Conservation (phyloP, 1,140 invertebrate genomes). For the Drosophila carrolli region DNA sequence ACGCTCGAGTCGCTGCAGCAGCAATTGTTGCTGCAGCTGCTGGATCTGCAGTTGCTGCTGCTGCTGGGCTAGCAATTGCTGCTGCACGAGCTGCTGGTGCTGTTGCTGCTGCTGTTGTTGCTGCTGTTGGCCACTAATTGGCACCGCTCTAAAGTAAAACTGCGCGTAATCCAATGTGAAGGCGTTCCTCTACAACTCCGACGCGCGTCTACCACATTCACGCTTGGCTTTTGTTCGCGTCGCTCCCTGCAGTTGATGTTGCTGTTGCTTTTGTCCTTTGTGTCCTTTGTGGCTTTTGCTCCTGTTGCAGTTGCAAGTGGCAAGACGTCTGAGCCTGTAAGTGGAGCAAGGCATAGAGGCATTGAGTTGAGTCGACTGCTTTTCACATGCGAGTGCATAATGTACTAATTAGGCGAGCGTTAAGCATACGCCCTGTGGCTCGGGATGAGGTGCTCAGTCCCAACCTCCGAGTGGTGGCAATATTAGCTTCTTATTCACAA, state of each 20-base stretch:
- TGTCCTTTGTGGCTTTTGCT: constrained; percentile 34
- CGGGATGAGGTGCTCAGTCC: not conserved
- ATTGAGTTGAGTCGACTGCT: constrained; percentile 54
- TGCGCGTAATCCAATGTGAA: constrained; percentile 85
- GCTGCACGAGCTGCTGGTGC: constrained; percentile 72
- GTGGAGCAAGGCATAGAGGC: constrained; percentile 62
- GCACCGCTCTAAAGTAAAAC: constrained; percentile 84
- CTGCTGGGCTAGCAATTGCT: constrained; percentile 74
- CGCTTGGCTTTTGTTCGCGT: constrained; percentile 16
- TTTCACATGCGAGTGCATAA: constrained; percentile 50
- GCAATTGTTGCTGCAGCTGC: constrained; percentile 76
- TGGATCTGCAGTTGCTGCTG: constrained; percentile 77
- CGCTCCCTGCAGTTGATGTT: not conserved
- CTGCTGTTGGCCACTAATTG: constrained; percentile 84
- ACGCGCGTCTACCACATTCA: constrained; percentile 47
- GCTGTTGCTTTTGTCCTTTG: constrained; percentile 37
- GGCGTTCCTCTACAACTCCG: constrained; percentile 73
- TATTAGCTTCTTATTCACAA: no score
- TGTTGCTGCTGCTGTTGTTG: constrained; percentile 66
- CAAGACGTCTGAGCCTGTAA: constrained; percentile 48
- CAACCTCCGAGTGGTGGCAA: no score
- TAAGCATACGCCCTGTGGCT: constrained; percentile 33
- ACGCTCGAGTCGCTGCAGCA: constrained; percentile 77
- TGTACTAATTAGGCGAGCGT: constrained; percentile 66
- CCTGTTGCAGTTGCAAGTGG: constrained; percentile 41